These are phyloP conservation scores for Pontoporia blainvillei DNA, from an alignment of 2,113 vertebrate species.

Conservation along the genomic window DNA sequence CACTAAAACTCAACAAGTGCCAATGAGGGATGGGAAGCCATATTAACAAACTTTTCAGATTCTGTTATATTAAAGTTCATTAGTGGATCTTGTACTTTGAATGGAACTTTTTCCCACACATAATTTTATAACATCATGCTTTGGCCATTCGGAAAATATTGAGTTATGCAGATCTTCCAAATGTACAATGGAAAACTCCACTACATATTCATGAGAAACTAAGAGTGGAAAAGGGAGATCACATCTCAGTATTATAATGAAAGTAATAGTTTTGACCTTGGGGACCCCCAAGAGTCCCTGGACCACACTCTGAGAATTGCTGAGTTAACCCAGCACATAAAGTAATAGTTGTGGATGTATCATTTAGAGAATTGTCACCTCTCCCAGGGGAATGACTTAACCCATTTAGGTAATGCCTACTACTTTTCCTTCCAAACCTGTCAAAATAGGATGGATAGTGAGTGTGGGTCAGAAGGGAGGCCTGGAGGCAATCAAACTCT, in stretches of 20 bases:
- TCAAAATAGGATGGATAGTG: not conserved
- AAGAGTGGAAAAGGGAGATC: not conserved
- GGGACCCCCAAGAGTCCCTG: not conserved
- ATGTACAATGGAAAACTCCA: not conserved
- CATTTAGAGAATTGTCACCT: not conserved
- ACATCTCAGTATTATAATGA: not conserved
- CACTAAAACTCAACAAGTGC: conserved; percentile 1
- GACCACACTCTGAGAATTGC: not conserved
- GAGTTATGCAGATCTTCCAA: conserved; percentile 5
- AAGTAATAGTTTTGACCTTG: not conserved
- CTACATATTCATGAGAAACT: not conserved
- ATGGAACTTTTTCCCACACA: not conserved
- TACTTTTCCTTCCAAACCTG: conserved; percentile 15
- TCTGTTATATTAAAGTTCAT: not conserved
- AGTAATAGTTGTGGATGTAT: not conserved
- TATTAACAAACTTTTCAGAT: conserved; percentile 3
- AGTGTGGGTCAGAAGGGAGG: not conserved
- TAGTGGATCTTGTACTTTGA: not conserved
- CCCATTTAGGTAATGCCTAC: not conserved
- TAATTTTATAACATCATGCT: not conserved
- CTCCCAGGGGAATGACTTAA: not conserved
- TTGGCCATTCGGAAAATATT: not conserved
- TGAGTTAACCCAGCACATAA: not conserved
- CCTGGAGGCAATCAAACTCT: not conserved
- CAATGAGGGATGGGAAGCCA: not conserved